These are phyloP conservation scores for Tenodera sinensis DNA, from an alignment of 2,888 invertebrate genomes.

Conservation along the genomic window DNA sequence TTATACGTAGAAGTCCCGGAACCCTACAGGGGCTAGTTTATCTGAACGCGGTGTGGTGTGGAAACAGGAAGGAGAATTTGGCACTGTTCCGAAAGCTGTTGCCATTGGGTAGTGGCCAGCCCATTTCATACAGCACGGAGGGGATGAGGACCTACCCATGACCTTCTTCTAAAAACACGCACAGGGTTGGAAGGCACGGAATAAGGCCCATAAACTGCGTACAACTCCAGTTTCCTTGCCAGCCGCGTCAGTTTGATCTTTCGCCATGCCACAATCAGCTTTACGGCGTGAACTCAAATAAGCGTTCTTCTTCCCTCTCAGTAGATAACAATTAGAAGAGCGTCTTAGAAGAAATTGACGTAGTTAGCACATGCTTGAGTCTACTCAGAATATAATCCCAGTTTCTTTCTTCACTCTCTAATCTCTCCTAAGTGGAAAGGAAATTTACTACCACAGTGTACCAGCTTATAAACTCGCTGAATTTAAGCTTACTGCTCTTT, in stretches of 20 bases:
- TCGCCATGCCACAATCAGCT: neutral
- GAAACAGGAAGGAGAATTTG: neutral
- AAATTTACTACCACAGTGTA: no score
- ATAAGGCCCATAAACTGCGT: neutral
- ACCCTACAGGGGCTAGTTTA: neutral
- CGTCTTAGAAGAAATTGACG: neutral
- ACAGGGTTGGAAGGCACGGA: neutral
- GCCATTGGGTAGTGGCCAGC: slow-evolving; percentile 11
- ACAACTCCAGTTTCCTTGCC: neutral
- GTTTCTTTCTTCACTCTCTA: no score
- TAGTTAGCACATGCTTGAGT: no score
- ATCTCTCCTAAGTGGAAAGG: no score
- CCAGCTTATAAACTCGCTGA: no score
- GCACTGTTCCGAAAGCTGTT: slow-evolving; percentile 19
- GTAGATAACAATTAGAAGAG: neutral
- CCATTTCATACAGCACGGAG: neutral
- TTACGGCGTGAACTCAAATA: neutral
- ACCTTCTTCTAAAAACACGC: neutral
- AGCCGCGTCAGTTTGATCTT: neutral
- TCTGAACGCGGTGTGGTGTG: neutral
- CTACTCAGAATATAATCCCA: no score
- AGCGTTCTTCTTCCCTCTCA: neutral
- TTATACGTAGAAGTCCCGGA: neutral
- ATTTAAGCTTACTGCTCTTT: no score
- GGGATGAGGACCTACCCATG: neutral